Conservation (phyloP, 2,113 vertebrate species). For the Silurus asotus region DNA sequence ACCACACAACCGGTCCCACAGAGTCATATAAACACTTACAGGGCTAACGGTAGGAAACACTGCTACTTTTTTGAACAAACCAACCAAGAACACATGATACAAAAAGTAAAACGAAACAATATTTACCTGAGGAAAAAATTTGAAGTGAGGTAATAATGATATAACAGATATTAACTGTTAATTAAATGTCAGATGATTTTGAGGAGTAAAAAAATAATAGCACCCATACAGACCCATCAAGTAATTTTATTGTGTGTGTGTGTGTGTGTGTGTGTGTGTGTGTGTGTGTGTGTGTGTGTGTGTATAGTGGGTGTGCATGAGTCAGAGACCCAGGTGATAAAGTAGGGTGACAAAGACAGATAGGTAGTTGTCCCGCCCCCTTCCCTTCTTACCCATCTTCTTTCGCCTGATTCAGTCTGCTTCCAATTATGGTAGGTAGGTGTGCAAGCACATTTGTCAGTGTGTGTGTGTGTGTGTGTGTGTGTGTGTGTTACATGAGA, state of each 20-base stretch:
- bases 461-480: conserved; percentile 9
- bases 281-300: conserved; percentile 16
- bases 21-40: background rate
- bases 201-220: background rate
- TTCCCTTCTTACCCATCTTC: conserved; percentile 7
- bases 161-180: too few relatives aligned
- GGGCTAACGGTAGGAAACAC: background rate
- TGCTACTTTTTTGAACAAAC: background rate
- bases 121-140: background rate
- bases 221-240: background rate
- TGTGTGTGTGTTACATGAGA: background rate
- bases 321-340: background rate
- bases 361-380: background rate
- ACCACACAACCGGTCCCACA: too few relatives aligned
- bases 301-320: background rate
- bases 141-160: too few relatives aligned
- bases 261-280: conserved; percentile 8
- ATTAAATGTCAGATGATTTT: background rate
- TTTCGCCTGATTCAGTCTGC: background rate
- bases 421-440: background rate
- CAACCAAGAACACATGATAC: too few relatives aligned
- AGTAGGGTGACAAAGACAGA: background rate
- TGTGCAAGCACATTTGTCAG: background rate
- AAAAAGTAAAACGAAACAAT: background rate
- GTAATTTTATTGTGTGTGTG: too few relatives aligned